Base-by-base conservation (phyloP, 2,113 vertebrate genomes). In the Etia nguti region DNA sequence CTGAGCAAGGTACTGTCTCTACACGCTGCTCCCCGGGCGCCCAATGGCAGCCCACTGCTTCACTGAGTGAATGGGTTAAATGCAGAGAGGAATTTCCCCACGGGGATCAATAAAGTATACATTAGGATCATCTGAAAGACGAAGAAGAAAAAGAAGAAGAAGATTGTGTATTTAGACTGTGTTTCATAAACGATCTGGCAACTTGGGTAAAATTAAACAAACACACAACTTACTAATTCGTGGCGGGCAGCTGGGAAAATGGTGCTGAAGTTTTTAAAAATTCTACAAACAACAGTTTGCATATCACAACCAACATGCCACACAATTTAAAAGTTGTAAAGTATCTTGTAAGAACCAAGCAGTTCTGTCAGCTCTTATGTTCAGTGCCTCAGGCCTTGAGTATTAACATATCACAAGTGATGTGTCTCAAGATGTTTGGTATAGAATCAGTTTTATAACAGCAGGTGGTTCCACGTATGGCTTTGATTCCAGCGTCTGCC, bases 401-500 rank as follows among this genome's bases (percentile, higher is more conserved):
- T 48, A 75, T 75, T 75, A 75, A 75, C 70, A 75, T 29, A 50
- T 48, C 43, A 50, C 43, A 75, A 50, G 24, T 1, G 43, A 29
- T 9, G 43, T 8, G 10, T 75, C 24, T 48, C 24, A 48, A 48
- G 43, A 75, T 75, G 43, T 48, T 48, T 75, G 70, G 24, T 20
- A 20, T 7, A 29, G 41, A 48, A 29, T 16, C 24, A 29, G 68
- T 29, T 73, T 29, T 0, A 48, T 29, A 73, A 48, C 68, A 48
- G 41, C 9, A 75, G 70, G 70, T 29, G 24, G 24, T 75, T 48
- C 70, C 43, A 75, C 4, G 16, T 0, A 75, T 75, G 68, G 70
- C 70, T 75, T 20, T 50, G 70, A 50, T 48, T 75, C 22, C 70
- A 50, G 43, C 15, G 9, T 48, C 68, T 73, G 41, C 68, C 68